Conservation (phyloP, 2,888 invertebrate genomes). For the Hypercompe scribonia region DNA sequence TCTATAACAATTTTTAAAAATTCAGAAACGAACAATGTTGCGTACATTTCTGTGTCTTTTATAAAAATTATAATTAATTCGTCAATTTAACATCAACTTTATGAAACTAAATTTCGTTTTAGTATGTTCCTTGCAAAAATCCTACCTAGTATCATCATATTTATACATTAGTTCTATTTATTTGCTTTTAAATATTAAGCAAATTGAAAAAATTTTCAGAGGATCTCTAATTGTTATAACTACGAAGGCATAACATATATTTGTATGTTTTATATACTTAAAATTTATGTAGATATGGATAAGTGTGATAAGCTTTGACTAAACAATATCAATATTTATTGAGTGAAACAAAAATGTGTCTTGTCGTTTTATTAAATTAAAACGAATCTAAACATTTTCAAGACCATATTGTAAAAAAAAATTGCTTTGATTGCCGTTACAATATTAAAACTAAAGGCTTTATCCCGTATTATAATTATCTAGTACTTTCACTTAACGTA, state of each 20-base stretch:
- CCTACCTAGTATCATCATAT: slow-evolving; percentile 26
- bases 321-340: neutral
- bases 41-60: neutral
- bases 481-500: neutral
- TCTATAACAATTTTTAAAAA: neutral
- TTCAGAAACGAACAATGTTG: neutral
- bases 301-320: slow-evolving; percentile 21
- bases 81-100: slow-evolving; percentile 6
- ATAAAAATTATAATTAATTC: neutral
- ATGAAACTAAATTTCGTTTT: slow-evolving; percentile 33
- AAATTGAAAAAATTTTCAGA: slow-evolving; percentile 23
- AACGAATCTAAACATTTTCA: slow-evolving; percentile 42
- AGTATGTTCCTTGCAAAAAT: slow-evolving; percentile 28
- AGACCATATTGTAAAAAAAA: slow-evolving; percentile 57
- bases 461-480: slow-evolving; percentile 47
- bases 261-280: slow-evolving; percentile 32
- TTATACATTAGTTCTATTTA: slow-evolving; percentile 22
- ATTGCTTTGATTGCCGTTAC: slow-evolving; percentile 54
- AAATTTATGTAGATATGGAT: slow-evolving; percentile 47
- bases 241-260: slow-evolving; percentile 14
- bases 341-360: slow-evolving; percentile 7
- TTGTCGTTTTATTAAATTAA: slow-evolving; percentile 23
- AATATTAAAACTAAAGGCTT: slow-evolving; percentile 56
- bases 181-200: slow-evolving; percentile 45
- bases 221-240: slow-evolving; percentile 5